phyloP scores from a whole-genome alignment of 2,888 invertebrate genomes.

The Agrochola macilenta region DNA sequence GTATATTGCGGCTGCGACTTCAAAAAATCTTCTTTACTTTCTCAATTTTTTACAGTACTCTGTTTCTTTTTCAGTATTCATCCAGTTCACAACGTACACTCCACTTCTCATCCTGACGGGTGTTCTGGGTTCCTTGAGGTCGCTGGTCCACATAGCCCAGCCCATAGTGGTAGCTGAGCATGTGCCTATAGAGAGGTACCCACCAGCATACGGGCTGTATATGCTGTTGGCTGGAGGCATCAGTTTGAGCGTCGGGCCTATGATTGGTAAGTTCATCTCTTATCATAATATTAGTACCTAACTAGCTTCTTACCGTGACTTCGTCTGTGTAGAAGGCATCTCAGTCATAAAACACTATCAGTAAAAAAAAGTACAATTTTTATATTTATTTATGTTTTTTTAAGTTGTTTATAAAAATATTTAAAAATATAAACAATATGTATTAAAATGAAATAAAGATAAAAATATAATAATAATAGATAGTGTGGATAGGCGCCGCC shows the following conservation, averaged over 20 bases:
- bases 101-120: conserved; percentile 89
- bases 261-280: conserved; percentile 86
- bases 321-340: too few relatives aligned
- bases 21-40: background rate
- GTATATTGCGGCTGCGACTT: too few relatives aligned
- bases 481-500: too few relatives aligned
- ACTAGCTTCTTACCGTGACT: too few relatives aligned
- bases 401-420: too few relatives aligned
- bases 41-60: background rate
- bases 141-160: conserved; percentile 91
- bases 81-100: conserved; percentile 88
- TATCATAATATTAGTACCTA: background rate
- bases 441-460: too few relatives aligned
- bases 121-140: conserved; percentile 90
- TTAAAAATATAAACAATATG: too few relatives aligned
- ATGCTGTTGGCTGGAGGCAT: conserved; percentile 91
- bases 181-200: conserved; percentile 91
- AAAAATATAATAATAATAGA: too few relatives aligned
- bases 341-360: too few relatives aligned
- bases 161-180: conserved; percentile 92
- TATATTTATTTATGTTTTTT: too few relatives aligned
- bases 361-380: too few relatives aligned
- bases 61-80: conserved; percentile 85
- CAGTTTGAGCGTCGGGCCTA: conserved; percentile 91
- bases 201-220: conserved; percentile 92